A percentile compares a stretch with the other conserved stretches of the same genome.
phyloP scores from a whole-genome alignment of 1,140 invertebrate species.

The Rhagoletis zephyria region DNA sequence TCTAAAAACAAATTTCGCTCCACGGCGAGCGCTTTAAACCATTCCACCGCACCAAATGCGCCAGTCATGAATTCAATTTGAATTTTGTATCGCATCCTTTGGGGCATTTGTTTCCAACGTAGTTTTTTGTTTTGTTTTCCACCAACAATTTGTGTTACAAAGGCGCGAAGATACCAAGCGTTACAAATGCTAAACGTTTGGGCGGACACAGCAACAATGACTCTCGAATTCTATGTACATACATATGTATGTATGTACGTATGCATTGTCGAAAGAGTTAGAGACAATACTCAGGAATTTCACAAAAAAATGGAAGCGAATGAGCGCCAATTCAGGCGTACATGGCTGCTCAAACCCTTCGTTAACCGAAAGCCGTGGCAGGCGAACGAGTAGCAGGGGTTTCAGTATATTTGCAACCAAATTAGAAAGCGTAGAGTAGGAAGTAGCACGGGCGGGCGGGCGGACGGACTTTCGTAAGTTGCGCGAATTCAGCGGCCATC shows the following conservation, averaged over 20 bases:
- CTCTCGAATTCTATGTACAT: background rate
- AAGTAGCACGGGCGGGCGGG: too few species aligned
- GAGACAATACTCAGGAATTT: slow-evolving; percentile 27
- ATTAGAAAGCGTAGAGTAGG: background rate
- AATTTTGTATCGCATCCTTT: slow-evolving; percentile 22
- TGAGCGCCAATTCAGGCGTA: background rate
- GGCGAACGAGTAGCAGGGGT: background rate
- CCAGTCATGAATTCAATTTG: slow-evolving; percentile 29
- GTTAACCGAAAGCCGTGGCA: background rate
- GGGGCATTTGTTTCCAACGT: background rate
- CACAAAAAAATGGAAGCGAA: too few species aligned
- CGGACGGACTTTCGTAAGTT: background rate
- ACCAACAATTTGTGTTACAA: background rate
- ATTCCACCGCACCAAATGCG: background rate
- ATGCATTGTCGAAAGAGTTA: slow-evolving; percentile 24
- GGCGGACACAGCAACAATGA: slow-evolving; percentile 23
- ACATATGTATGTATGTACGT: too few species aligned
- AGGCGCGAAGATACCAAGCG: slow-evolving; percentile 13
- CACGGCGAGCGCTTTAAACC: background rate
- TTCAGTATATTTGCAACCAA: slow-evolving; percentile 39
- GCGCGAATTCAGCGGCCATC: slow-evolving; percentile 2
- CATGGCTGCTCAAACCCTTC: background rate
- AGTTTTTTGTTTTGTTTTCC: background rate
- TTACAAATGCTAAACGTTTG: slow-evolving; percentile 45
- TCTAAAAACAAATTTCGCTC: too few species aligned